A percentile compares a stretch with the other conserved stretches of the same genome.
Evolutionary conservation across 2,888 invertebrate genomes (phyloP).

Genomic region (Clivina fossor): DNA sequence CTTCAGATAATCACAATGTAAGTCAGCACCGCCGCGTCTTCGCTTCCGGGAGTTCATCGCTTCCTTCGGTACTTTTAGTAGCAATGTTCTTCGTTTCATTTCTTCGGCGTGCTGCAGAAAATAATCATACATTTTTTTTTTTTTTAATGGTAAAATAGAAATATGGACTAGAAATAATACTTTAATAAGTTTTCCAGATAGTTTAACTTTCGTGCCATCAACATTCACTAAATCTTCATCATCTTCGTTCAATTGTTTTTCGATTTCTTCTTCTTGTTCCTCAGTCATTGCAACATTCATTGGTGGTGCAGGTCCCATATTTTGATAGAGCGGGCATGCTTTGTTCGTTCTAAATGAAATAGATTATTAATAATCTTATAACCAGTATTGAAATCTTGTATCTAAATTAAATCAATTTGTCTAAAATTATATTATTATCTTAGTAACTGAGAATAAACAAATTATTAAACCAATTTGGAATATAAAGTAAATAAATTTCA

Average conservation of each 20-base stretch:
- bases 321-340: conserved; percentile 92
- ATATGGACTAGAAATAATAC: conserved; percentile 49
- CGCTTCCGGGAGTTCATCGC: conserved; percentile 65
- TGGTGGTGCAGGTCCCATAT: conserved; percentile 61
- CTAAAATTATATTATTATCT: not conserved
- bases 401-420: conserved; percentile 3
- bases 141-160: not conserved
- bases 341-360: conserved; percentile 81
- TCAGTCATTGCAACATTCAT: conserved; percentile 75
- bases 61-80: conserved; percentile 78
- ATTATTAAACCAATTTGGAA: not conserved
- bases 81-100: conserved; percentile 74
- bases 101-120: conserved; percentile 81
- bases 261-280: conserved; percentile 80
- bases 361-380: conserved; percentile 4
- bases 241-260: conserved; percentile 73
- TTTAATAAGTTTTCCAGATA: conserved; percentile 85
- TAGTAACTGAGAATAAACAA: not conserved
- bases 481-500: not conserved
- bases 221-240: conserved; percentile 89
- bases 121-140: too few species aligned
- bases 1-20: conserved; percentile 89
- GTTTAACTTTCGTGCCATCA: conserved; percentile 90
- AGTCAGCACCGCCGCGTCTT: conserved; percentile 66
- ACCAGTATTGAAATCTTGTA: not conserved